phyloP scores from a whole-genome alignment of 2,113 vertebrate species.

The Steatornis caripensis region DNA sequence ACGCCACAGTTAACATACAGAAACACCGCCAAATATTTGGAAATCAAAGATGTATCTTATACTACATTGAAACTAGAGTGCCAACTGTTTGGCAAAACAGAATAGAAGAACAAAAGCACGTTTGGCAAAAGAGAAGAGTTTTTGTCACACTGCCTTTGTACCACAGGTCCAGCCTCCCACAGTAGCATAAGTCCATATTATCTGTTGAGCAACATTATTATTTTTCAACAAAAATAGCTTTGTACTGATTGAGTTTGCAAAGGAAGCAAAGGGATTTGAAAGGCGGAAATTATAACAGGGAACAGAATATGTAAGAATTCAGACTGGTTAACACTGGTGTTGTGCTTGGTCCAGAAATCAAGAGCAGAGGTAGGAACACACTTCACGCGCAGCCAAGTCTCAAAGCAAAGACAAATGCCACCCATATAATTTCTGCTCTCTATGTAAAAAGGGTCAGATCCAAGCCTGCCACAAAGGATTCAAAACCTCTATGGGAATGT shows the following conservation, averaged over 20 bases:
- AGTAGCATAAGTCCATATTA: background rate
- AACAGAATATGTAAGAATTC: background rate
- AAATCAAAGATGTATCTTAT: background rate
- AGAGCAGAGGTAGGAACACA: background rate
- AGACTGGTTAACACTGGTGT: background rate
- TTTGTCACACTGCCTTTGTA: background rate
- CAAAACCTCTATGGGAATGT: background rate
- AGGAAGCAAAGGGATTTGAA: background rate
- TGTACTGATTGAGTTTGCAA: background rate
- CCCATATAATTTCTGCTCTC: background rate
- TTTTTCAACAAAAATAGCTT: background rate
- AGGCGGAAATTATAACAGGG: background rate
- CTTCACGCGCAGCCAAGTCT: background rate
- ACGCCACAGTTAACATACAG: background rate
- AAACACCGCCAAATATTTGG: background rate
- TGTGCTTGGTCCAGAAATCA: background rate
- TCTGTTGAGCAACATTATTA: background rate
- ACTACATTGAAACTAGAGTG: background rate
- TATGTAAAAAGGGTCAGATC: background rate
- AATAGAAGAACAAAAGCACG: background rate
- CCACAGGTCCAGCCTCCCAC: background rate
- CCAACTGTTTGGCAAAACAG: background rate
- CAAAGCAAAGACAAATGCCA: background rate
- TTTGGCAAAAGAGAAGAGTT: background rate
- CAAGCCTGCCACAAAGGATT: background rate